Evolutionary conservation across 2,113 vertebrate species (phyloP).

Genomic region (Capra hircus): DNA sequence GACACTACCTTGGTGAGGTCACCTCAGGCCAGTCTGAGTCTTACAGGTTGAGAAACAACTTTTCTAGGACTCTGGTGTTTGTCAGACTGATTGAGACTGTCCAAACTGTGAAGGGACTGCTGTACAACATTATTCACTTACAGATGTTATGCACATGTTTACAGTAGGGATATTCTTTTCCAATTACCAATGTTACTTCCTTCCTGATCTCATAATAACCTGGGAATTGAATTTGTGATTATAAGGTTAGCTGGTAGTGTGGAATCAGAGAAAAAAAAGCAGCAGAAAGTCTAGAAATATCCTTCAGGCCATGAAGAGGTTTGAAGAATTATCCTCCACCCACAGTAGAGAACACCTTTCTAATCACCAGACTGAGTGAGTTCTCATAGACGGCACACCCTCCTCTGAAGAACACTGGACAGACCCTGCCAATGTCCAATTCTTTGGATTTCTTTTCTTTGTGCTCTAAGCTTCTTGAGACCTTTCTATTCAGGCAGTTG

Average conservation of each 20-base stretch:
- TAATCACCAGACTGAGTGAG: not conserved
- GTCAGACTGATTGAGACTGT: not conserved
- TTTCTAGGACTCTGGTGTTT: not conserved
- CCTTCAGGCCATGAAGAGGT: not conserved
- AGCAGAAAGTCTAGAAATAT: not conserved
- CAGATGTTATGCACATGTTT: not conserved
- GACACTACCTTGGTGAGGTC: not conserved
- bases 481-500: not conserved
- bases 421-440: not conserved
- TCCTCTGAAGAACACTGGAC: not conserved
- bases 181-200: not conserved
- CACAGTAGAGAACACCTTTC: not conserved
- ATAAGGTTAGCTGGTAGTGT: not conserved
- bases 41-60: not conserved
- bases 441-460: not conserved
- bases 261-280: constrained; percentile 6
- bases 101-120: not conserved
- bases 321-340: not conserved
- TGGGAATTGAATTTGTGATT: not conserved
- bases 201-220: not conserved
- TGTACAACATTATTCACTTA: not conserved
- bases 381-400: not conserved
- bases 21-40: not conserved
- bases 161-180: not conserved
- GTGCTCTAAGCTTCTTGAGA: not conserved